Percentiles rank a stretch among this genome's conserved stretches.
These are phyloP conservation scores for Drosophila falleni DNA, from an alignment of 2,888 invertebrate genomes.

Conservation along the genomic window DNA sequence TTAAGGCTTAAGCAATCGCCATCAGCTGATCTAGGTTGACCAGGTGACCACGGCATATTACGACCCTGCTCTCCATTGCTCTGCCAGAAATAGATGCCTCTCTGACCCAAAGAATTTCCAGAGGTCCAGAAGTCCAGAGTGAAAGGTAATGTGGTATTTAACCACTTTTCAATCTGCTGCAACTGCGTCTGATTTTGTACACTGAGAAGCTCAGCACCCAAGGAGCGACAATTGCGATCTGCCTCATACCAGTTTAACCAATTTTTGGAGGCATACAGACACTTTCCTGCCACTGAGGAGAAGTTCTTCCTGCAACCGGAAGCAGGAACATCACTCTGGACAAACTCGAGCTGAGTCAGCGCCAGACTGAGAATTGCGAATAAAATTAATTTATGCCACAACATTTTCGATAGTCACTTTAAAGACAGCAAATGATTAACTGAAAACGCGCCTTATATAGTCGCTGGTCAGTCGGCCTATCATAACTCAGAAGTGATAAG, in stretches of 20 bases:
- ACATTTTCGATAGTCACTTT: slow-evolving; percentile 11
- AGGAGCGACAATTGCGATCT: slow-evolving; percentile 57
- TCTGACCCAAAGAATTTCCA: slow-evolving; percentile 50
- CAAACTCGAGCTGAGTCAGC: slow-evolving; percentile 6
- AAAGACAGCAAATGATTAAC: background rate
- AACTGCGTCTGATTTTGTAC: slow-evolving; percentile 40
- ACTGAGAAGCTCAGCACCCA: slow-evolving; percentile 50
- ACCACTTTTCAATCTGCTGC: slow-evolving; percentile 36
- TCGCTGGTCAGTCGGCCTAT: background rate
- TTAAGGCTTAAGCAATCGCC: slow-evolving; percentile 26
- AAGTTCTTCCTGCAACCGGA: slow-evolving; percentile 37
- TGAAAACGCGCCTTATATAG: slow-evolving; percentile 5
- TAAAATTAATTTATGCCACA: slow-evolving; percentile 25
- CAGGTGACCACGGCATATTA: slow-evolving; percentile 48
- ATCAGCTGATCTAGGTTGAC: slow-evolving; percentile 30
- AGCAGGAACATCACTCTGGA: background rate
- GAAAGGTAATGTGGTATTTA: background rate
- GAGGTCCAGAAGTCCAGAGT: slow-evolving; percentile 56
- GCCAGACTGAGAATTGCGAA: slow-evolving; percentile 11
- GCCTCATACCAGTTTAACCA: slow-evolving; percentile 59
- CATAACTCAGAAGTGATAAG: slow-evolving; percentile 1
- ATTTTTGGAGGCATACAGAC: slow-evolving; percentile 6
- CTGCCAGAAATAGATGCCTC: slow-evolving; percentile 53
- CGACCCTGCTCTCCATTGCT: slow-evolving; percentile 37
- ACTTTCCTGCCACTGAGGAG: slow-evolving; percentile 46